A percentile compares a stretch with the other conserved stretches of the same genome.
Evolutionary conservation across 2,888 invertebrate species (phyloP).

Genomic region (Limnephilus rhombicus): DNA sequence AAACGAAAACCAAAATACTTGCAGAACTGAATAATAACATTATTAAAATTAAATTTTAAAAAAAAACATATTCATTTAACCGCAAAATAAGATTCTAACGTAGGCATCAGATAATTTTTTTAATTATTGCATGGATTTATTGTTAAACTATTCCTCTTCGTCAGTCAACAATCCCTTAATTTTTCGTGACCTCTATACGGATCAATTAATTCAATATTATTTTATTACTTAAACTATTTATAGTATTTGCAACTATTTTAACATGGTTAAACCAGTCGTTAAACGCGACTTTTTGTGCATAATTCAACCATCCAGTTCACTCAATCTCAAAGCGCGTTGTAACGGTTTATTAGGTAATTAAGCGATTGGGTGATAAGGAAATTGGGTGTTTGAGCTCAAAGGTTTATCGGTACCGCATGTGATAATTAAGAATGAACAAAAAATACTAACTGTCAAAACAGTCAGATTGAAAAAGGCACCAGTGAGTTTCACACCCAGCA

Average conservation of each 20-base stretch:
- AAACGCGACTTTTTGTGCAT: not conserved
- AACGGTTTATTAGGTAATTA: not conserved
- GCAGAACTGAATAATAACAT: no score
- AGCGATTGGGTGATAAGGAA: not conserved
- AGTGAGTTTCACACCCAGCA: not conserved
- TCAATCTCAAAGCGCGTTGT: slow-evolving; percentile 1
- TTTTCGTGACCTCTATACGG: not conserved
- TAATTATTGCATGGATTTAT: no score
- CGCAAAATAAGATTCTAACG: no score
- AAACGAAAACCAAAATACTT: no score
- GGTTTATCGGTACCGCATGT: not conserved
- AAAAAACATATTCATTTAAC: no score
- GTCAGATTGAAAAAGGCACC: not conserved
- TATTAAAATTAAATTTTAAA: no score
- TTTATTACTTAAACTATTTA: not conserved
- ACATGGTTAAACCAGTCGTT: not conserved
- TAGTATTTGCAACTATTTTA: not conserved
- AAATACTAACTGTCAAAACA: not conserved
- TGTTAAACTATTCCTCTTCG: no score
- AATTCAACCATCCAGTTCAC: not conserved
- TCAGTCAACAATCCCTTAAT: not conserved
- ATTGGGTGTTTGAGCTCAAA: not conserved
- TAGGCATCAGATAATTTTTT: no score
- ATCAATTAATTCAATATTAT: not conserved
- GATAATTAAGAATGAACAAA: not conserved